These are phyloP conservation scores for Meteorus sp. DNA, from an alignment of 1,140 invertebrate species.

Conservation along the genomic window DNA sequence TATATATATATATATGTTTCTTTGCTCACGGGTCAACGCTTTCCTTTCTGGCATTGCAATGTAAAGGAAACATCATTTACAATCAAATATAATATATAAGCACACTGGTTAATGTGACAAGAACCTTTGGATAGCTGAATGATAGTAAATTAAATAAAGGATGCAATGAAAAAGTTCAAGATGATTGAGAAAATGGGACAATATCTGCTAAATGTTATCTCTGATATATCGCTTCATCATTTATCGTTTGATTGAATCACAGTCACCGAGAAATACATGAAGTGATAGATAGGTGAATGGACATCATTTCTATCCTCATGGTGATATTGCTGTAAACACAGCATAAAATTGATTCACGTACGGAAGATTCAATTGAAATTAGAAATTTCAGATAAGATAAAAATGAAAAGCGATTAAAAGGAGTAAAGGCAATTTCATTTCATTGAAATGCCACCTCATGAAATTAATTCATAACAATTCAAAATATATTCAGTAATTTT, in stretches of 20 bases:
- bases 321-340: neutral
- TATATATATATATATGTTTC: no score
- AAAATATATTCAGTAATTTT: no score
- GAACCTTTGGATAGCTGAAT: neutral
- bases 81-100: neutral
- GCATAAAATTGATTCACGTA: no score
- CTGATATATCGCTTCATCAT: neutral
- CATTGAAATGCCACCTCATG: no score
- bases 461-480: no score
- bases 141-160: neutral
- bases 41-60: neutral
- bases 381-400: no score
- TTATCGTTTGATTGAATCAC: neutral
- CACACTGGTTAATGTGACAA: neutral
- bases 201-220: neutral
- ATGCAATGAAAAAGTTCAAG: neutral
- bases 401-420: no score
- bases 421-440: no score
- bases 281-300: no score
- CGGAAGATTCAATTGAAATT: no score
- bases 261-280: neutral
- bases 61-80: neutral
- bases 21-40: neutral
- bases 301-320: neutral
- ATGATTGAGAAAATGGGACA: neutral